These are phyloP conservation scores for Oostethus manadensis DNA, from an alignment of 2,113 vertebrate species.

Conservation along the genomic window DNA sequence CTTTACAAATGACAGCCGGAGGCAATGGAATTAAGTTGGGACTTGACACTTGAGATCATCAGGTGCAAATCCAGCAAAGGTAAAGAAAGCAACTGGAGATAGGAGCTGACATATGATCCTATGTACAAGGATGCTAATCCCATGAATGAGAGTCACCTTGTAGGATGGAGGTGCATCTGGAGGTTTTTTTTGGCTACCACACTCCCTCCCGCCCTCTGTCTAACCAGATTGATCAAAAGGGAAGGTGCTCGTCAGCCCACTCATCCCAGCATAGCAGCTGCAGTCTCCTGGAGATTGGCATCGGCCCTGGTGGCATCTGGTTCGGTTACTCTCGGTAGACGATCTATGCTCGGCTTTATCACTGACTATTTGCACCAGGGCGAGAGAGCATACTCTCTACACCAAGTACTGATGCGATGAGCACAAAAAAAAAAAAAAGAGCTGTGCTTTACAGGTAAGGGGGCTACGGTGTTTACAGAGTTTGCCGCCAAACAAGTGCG, in stretches of 20 bases:
- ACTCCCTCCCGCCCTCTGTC: constrained; percentile 33
- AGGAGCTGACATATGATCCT: constrained; percentile 47
- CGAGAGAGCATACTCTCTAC: constrained; percentile 21
- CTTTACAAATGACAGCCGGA: constrained; percentile 24
- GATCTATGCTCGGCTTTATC: constrained; percentile 43
- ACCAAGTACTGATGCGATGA: constrained; percentile 36
- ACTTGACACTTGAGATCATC: constrained; percentile 25
- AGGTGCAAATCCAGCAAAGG: constrained; percentile 28
- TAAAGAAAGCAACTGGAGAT: constrained; percentile 20
- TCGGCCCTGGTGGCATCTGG: constrained; percentile 31
- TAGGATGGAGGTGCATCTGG: constrained; percentile 51
- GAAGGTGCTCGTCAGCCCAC: constrained; percentile 52
- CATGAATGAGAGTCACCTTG: constrained; percentile 60
- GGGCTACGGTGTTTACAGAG: constrained; percentile 48
- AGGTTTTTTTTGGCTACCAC: constrained; percentile 20
- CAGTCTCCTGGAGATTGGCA: constrained; percentile 33
- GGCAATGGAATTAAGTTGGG: constrained; percentile 22
- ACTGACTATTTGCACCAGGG: constrained; percentile 47
- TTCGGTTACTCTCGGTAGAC: constrained; percentile 32
- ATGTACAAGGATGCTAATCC: constrained; percentile 23
- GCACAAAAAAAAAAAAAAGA: constrained; percentile 38
- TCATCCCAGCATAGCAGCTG: constrained; percentile 45
- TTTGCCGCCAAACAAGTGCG: constrained; percentile 24
- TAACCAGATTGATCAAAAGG: constrained; percentile 63
- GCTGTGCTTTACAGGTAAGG: constrained; percentile 30